Evolutionary conservation across 2,888 invertebrate genomes (phyloP).

Genomic region (Diaprepes abbreviatus): DNA sequence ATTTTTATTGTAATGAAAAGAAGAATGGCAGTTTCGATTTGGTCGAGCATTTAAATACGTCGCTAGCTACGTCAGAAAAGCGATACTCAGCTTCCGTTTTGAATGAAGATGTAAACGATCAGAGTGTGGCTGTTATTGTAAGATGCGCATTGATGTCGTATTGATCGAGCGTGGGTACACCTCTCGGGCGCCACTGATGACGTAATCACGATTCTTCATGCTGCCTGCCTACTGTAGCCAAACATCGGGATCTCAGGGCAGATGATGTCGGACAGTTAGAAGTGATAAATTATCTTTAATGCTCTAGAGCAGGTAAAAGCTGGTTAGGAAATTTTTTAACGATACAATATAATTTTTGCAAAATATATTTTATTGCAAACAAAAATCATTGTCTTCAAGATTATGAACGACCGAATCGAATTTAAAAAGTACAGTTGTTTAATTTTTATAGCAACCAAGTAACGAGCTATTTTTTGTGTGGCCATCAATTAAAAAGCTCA

Average conservation of each 20-base stretch:
- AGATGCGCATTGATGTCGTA: slow-evolving; percentile 59
- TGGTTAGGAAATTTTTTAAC: too few relatives aligned
- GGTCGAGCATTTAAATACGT: slow-evolving; percentile 11
- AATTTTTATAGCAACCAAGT: too few relatives aligned
- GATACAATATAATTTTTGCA: too few relatives aligned
- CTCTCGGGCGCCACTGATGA: slow-evolving; percentile 63
- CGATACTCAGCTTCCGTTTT: slow-evolving; percentile 23
- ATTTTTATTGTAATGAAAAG: background rate
- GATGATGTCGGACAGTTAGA: background rate
- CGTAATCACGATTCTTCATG: slow-evolving; percentile 31
- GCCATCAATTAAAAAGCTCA: too few relatives aligned
- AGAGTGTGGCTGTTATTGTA: slow-evolving; percentile 33
- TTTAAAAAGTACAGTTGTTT: too few relatives aligned
- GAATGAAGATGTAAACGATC: slow-evolving; percentile 32
- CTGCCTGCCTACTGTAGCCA: slow-evolving; percentile 12
- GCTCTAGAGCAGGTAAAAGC: too few relatives aligned
- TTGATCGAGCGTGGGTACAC: slow-evolving; percentile 61
- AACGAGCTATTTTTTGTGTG: too few relatives aligned
- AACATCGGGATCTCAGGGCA: slow-evolving; percentile 12
- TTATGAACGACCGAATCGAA: too few relatives aligned
- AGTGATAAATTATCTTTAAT: too few relatives aligned
- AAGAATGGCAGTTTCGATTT: background rate
- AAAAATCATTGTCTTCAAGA: too few relatives aligned
- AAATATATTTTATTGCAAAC: too few relatives aligned
- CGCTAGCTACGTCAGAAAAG: slow-evolving; percentile 14